These are phyloP conservation scores for Eretmocerus hayati DNA, from an alignment of 2,888 invertebrate species.

Conservation along the genomic window DNA sequence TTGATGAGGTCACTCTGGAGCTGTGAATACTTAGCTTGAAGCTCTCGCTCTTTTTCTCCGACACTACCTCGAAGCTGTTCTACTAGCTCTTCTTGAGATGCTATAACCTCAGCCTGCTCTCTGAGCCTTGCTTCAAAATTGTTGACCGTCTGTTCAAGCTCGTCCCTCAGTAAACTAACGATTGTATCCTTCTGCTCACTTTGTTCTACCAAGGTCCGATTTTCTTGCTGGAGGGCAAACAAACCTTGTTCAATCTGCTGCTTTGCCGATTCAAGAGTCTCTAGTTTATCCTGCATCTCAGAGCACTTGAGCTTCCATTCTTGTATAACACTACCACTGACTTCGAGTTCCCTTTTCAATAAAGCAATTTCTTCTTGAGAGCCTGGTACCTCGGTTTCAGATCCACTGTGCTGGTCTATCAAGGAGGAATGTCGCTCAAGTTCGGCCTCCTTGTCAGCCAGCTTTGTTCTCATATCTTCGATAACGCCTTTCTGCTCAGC, in stretches of 20 bases:
- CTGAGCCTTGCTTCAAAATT: constrained; percentile 42
- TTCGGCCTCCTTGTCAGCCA: constrained; percentile 46
- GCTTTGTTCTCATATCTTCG: constrained; percentile 52
- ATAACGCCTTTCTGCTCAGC: constrained; percentile 54
- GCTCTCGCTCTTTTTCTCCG: constrained; percentile 48
- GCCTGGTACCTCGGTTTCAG: constrained; percentile 23
- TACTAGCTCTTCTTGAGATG: constrained; percentile 32
- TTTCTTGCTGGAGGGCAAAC: constrained; percentile 46
- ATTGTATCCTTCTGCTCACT: constrained; percentile 29
- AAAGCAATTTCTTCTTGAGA: constrained; percentile 21
- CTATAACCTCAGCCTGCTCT: constrained; percentile 22
- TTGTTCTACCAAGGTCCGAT: constrained; percentile 35
- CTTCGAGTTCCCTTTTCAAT: constrained; percentile 31
- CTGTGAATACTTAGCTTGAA: constrained; percentile 31
- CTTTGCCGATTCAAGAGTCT: constrained; percentile 43
- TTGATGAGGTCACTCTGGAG: constrained; percentile 32
- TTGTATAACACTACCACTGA: constrained; percentile 32
- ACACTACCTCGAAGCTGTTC: constrained; percentile 47
- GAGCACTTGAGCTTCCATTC: constrained; percentile 37
- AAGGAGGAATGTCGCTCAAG: constrained; percentile 45
- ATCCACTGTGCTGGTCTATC: constrained; percentile 25
- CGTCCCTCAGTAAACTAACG: constrained; percentile 39
- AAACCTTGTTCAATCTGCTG: constrained; percentile 50
- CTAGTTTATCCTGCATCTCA: constrained; percentile 35
- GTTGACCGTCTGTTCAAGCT: constrained; percentile 47